A percentile compares a stretch with the other conserved stretches of the same genome.
These are phyloP conservation scores for Spisula subtruncata DNA, from an alignment of 2,888 invertebrate genomes.

Conservation along the genomic window DNA sequence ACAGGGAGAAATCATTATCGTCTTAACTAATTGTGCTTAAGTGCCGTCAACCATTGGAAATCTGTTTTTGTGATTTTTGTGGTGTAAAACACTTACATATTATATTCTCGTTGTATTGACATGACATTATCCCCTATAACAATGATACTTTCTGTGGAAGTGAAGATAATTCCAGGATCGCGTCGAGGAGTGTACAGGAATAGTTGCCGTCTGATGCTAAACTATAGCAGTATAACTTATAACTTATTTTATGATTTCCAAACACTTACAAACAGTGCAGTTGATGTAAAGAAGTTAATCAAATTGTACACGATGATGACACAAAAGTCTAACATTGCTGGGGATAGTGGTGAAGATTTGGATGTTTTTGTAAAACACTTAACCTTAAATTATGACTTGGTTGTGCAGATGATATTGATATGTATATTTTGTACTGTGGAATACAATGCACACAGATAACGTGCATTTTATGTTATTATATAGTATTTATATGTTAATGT, in stretches of 20 bases:
- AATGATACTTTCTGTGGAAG: not conserved
- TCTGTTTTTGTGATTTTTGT: slow-evolving; percentile 8
- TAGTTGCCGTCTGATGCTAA: not conserved
- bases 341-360: not conserved
- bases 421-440: slow-evolving; percentile 6
- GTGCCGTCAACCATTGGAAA: slow-evolving; percentile 6
- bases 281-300: not conserved
- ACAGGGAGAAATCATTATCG: not conserved
- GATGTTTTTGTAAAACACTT: not conserved
- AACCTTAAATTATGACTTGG: slow-evolving; percentile 41
- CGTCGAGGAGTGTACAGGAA: not conserved
- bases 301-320: not conserved
- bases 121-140: not conserved
- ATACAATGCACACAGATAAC: not conserved
- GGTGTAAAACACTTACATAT: slow-evolving; percentile 16
- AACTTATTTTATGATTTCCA: not conserved
- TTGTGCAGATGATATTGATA: slow-evolving; percentile 45
- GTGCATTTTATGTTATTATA: slow-evolving; percentile 23
- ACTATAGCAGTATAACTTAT: not conserved
- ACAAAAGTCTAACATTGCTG: not conserved
- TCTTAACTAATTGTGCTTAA: slow-evolving; percentile 4
- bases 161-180: not conserved
- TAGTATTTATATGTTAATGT: slow-evolving; percentile 47
- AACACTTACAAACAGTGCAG: not conserved
- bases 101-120: not conserved